phyloP scores from a whole-genome alignment of 1,140 invertebrate species.

The Scaptomyza hsui region DNA sequence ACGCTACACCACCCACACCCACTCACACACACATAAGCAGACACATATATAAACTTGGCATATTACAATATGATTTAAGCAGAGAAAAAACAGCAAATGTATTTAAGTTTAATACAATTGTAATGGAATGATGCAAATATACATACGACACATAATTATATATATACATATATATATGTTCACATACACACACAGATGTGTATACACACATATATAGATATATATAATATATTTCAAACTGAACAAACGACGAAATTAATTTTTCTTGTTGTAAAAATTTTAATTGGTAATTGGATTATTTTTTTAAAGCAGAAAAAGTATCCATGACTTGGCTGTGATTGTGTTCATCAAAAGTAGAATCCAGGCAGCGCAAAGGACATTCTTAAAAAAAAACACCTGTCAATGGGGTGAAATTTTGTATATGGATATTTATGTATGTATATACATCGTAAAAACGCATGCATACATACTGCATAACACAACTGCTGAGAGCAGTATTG shows the following conservation, averaged over 20 bases:
- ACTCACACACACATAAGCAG: slow-evolving; percentile 14
- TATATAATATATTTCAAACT: slow-evolving; percentile 13
- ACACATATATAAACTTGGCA: too few species aligned
- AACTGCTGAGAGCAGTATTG: too few species aligned
- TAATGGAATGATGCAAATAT: slow-evolving; percentile 81
- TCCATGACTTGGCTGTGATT: too few species aligned
- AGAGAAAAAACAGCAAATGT: slow-evolving; percentile 47
- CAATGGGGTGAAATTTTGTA: too few species aligned
- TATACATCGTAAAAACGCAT: too few species aligned
- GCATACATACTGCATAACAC: too few species aligned
- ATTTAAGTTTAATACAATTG: slow-evolving; percentile 71
- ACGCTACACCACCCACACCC: not conserved
- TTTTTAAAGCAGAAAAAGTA: too few species aligned
- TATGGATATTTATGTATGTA: too few species aligned
- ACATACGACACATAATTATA: slow-evolving; percentile 57
- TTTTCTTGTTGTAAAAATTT: not conserved
- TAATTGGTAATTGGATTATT: too few species aligned
- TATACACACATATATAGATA: not conserved
- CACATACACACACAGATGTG: slow-evolving; percentile 17
- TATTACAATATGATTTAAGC: slow-evolving; percentile 76
- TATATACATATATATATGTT: slow-evolving; percentile 67
- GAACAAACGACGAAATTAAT: not conserved
- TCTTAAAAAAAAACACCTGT: too few species aligned
- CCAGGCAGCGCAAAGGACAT: too few species aligned
- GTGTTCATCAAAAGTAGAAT: too few species aligned